A percentile compares a stretch with the other conserved stretches of the same genome.
phyloP scores from a whole-genome alignment of 2,797 vertebrate species.

The Eidolon dupreanum region DNA sequence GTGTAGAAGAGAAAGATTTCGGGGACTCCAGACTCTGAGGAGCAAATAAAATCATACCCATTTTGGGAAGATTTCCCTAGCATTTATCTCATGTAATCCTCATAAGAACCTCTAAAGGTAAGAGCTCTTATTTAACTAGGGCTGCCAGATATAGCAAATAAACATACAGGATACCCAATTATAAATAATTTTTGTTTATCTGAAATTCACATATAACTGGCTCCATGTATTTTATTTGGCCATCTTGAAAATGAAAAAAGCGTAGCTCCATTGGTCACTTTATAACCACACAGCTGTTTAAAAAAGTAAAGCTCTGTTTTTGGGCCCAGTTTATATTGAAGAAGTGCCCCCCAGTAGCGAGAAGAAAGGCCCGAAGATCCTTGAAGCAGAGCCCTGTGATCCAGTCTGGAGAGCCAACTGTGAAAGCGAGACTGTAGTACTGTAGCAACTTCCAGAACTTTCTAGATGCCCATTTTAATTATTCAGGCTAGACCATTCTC shows the following conservation, averaged over 20 bases:
- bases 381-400: neutral
- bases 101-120: neutral
- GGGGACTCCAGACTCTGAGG: neutral
- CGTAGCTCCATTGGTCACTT: neutral
- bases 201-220: neutral
- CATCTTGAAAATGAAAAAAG: neutral
- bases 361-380: neutral
- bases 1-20: neutral
- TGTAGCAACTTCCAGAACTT: neutral
- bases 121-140: neutral
- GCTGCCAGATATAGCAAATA: neutral
- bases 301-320: neutral
- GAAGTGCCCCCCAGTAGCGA: neutral
- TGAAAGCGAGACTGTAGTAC: neutral
- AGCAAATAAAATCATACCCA: neutral
- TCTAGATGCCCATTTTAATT: neutral
- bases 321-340: neutral
- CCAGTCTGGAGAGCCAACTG: neutral
- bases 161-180: neutral
- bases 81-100: neutral
- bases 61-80: neutral
- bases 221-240: neutral
- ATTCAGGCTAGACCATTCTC: neutral
- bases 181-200: neutral
- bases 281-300: neutral